Evolutionary conservation across 2,797 vertebrate genomes (phyloP), one percentile per base, ranked within the genome.

Genomic region (Pristis pectinata): DNA sequence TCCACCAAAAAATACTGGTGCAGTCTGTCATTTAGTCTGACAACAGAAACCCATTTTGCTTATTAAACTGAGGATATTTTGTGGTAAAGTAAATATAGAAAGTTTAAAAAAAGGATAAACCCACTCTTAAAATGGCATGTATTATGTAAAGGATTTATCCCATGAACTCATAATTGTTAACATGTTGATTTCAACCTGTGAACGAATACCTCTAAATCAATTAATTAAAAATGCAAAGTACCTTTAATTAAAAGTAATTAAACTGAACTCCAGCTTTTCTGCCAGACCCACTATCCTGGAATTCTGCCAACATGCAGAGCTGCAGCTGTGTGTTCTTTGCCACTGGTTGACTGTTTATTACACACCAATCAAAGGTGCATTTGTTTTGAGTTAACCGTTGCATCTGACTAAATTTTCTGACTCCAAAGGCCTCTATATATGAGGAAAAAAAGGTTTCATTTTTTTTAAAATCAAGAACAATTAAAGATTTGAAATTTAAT

Each of bases 161-260:
- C 19, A 41, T n/a, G 10, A 22, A 3, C 87, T 91, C 59, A 91
- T 61, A 67, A 91, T 91, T n/a, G n/a, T 41, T 67, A 61, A 37
- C 59, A 91, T 41, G n/a, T 91, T 91, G 87, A 91, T 91, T 91
- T 24, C 61, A 91, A 6, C 59, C 59, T 91, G 87, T 91, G 22
- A 41, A 91, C 17, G 7, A 37, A 91, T 87, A 30, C 30, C 13
- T 67, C n/a, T 67, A 91, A 91, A 67, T 91, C n/a, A 91, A 67
- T 41, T 91, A 67, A 91, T 91, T 67, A 67, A 91, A 91, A 91
- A 91, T 67, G n/a, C 59, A 91, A 17, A n/a, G n/a, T 37, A 91
- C 27, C 61, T 67, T 91, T 91, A 64, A 64, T 67, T 41, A 41
- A 91, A 41, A 64, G 22, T 67, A 91, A 91, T 64, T 67, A 67